Base-by-base conservation (phyloP, 2,888 invertebrate species). In the Tupiocoris notatus region DNA sequence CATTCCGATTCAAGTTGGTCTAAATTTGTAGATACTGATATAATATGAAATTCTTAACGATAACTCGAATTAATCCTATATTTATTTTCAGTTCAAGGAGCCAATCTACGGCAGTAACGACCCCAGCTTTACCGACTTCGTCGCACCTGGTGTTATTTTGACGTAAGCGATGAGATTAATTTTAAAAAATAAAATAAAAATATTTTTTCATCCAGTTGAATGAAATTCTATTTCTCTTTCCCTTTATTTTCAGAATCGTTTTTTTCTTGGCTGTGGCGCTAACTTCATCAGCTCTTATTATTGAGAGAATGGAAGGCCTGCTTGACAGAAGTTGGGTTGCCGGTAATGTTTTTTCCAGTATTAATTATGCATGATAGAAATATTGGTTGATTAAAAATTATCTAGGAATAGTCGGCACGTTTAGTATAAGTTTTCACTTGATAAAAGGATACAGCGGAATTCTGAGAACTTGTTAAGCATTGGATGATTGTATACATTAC, bases 181-280 rank as follows among this genome's bases (percentile, higher is more conserved):
- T n/a, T n/a, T n/a, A n/a, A n/a, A n/a, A n/a, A n/a, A n/a, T n/a
- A n/a, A n/a, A n/a, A n/a, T n/a, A n/a, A n/a, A n/a, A n/a, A n/a
- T n/a, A n/a, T n/a, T n/a, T n/a, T n/a, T n/a, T n/a, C n/a, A n/a
- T n/a, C n/a, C n/a, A n/a, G n/a, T 39, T 39, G 39, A 12, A 39
- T 7, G 12, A 39, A 39, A 39, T 39, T 39, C 3, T 39, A 3
- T 39, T 39, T 12, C 3, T 39, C 39, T 39, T 39, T 12, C 12
- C 39, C 39, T 39, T 39, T 7, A 39, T 59, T 70, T 86, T 67
- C 86, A 96, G 96, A 59, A 96, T 96, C 84, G 96, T 96, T 1
- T 97, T 96, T 88, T 96, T 97, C 89, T 88, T 96, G 87, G 96
- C 97, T 68, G 95, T 96, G 7, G 96, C 96, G 0, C 85, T 97